Percentiles rank a stretch among this genome's conserved stretches.
Evolutionary conservation across 2,888 invertebrate species (phyloP).

Genomic region (Parasteatoda lunata): DNA sequence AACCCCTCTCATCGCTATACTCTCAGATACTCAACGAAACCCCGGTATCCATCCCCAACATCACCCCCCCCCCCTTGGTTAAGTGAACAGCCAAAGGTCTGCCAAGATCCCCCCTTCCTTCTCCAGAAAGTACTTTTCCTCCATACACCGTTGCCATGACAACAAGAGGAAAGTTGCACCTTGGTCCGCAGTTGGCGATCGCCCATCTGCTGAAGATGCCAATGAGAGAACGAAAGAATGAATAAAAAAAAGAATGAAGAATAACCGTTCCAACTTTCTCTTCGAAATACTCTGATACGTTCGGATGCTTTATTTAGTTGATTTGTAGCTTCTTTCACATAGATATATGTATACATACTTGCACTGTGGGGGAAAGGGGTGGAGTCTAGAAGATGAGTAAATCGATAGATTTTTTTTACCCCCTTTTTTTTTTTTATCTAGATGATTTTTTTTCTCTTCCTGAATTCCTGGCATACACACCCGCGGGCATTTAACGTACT

Average conservation of each 20-base stretch:
- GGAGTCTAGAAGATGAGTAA: background rate
- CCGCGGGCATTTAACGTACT: background rate
- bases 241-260: background rate
- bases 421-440: background rate
- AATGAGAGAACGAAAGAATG: background rate
- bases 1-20: too few species aligned
- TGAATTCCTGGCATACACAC: background rate
- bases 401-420: slow-evolving; percentile 12
- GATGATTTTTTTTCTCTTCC: slow-evolving; percentile 1
- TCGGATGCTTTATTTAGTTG: slow-evolving; percentile 19
- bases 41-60: too few species aligned
- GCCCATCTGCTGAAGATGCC: slow-evolving; percentile 17
- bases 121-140: slow-evolving; percentile 33
- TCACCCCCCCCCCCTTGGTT: background rate
- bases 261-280: background rate
- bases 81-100: slow-evolving; percentile 4
- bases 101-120: background rate
- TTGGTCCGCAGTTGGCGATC: slow-evolving; percentile 23
- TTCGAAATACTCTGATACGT: slow-evolving; percentile 11
- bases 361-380: background rate
- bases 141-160: slow-evolving; percentile 39
- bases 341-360: background rate
- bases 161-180: slow-evolving; percentile 16
- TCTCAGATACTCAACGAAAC: too few species aligned
- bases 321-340: slow-evolving; percentile 11